phyloP scores from a whole-genome alignment of 2,113 vertebrate genomes.

The Rhombomys opimus region DNA sequence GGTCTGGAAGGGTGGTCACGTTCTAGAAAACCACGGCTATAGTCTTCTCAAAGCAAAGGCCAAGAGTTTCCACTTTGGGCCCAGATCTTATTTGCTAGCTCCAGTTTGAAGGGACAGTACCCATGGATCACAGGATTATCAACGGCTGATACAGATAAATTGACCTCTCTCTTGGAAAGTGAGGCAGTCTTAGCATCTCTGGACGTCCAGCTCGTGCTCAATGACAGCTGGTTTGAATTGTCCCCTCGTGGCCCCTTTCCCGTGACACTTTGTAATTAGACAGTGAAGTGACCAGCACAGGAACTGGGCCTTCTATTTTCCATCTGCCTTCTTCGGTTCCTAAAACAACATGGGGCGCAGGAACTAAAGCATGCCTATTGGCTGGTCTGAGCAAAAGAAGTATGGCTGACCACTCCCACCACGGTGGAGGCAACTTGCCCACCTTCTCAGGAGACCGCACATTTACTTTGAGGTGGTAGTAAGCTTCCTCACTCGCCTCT shows the following conservation, averaged over 20 bases:
- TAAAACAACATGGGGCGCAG: background rate
- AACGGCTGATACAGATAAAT: background rate
- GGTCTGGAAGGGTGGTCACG: background rate
- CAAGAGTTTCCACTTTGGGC: background rate
- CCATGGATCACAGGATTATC: background rate
- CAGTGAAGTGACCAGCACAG: background rate
- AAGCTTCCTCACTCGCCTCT: background rate
- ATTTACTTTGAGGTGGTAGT: background rate
- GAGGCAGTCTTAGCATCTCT: background rate
- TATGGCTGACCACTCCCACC: background rate
- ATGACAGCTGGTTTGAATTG: background rate
- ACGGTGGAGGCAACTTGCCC: background rate
- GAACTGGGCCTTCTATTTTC: background rate
- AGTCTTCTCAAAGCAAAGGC: background rate
- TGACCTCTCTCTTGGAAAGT: background rate
- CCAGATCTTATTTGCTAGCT: background rate
- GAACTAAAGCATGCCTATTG: background rate
- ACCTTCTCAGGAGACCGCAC: background rate
- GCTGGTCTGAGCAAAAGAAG: background rate
- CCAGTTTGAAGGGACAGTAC: background rate
- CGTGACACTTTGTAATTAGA: background rate
- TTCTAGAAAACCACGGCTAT: background rate
- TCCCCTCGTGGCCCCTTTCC: background rate
- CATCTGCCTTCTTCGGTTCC: background rate
- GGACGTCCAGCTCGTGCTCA: background rate